Conservation (phyloP, 2,113 vertebrate genomes). For the Dasypus novemcinctus region DNA sequence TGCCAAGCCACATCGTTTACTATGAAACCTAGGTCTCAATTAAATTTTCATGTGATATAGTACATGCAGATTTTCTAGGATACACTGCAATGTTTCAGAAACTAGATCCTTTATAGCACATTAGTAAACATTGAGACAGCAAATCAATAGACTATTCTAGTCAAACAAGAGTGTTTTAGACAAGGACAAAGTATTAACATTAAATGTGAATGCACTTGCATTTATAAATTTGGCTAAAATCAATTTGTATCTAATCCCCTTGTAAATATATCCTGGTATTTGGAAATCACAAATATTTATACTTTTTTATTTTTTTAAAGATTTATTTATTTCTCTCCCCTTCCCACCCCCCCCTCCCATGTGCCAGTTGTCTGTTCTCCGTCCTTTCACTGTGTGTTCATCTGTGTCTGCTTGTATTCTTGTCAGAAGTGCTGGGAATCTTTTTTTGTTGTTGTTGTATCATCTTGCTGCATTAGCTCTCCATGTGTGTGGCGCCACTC, state of each 20-base stretch:
- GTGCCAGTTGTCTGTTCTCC: no score
- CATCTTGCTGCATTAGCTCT: no score
- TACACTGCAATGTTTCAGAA: slow-evolving; percentile 41
- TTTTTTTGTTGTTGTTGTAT: no score
- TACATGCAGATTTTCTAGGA: slow-evolving; percentile 40
- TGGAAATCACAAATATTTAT: slow-evolving; percentile 44
- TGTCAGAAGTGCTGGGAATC: no score
- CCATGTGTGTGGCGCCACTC: no score
- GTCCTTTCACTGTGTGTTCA: no score
- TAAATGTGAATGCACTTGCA: slow-evolving; percentile 42
- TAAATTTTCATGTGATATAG: slow-evolving; percentile 70
- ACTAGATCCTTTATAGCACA: background rate
- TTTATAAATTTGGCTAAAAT: slow-evolving; percentile 50
- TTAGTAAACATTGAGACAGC: background rate
- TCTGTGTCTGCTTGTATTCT: no score
- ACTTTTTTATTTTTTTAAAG: no score
- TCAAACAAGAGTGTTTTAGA: slow-evolving; percentile 41
- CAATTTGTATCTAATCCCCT: slow-evolving; percentile 21
- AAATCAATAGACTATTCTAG: slow-evolving; percentile 42
- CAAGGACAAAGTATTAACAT: slow-evolving; percentile 34
- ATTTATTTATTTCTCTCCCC: no score
- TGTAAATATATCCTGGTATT: slow-evolving; percentile 29
- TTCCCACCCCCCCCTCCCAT: no score
- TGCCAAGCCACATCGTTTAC: slow-evolving; percentile 37
- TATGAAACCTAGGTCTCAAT: slow-evolving; percentile 50